Evolutionary conservation across 2,888 invertebrate species (phyloP).

Genomic region (Xanthia icteritia): DNA sequence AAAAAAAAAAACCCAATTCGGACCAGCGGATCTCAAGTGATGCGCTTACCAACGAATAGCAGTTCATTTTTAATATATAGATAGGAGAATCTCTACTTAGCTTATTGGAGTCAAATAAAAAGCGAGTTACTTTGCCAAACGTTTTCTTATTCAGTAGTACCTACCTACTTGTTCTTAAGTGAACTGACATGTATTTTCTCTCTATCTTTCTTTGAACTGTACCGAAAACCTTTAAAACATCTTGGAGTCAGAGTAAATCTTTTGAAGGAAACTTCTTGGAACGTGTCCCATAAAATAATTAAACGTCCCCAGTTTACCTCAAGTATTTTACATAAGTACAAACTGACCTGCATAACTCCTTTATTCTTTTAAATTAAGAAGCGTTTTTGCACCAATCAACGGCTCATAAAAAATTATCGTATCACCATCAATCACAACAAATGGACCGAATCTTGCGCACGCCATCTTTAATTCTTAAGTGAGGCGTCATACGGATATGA

Average conservation of each 20-base stretch:
- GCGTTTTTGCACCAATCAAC: conserved; percentile 57
- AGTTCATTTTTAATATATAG: too few relatives aligned
- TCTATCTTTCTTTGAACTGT: neutral
- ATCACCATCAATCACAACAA: conserved; percentile 53
- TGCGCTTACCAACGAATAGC: too few relatives aligned
- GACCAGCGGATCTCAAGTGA: too few relatives aligned
- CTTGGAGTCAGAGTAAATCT: neutral
- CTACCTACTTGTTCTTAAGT: neutral
- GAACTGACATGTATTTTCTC: neutral
- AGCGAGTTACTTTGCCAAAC: neutral
- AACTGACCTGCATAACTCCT: conserved; percentile 31
- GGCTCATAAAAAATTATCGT: conserved; percentile 40
- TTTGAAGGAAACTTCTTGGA: conserved; percentile 12
- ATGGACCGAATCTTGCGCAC: conserved; percentile 44
- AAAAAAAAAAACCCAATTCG: too few relatives aligned
- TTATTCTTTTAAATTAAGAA: conserved; percentile 50
- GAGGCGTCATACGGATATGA: conserved; percentile 52
- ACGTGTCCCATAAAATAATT: conserved; percentile 13
- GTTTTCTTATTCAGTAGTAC: too few relatives aligned
- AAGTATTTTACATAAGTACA: conserved; percentile 15
- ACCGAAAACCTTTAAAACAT: neutral
- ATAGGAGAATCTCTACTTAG: neutral
- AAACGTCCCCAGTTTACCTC: neutral
- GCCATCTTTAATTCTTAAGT: conserved; percentile 49
- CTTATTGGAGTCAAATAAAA: neutral